Evolutionary conservation across 2,797 vertebrate species (phyloP).

Genomic region (Sebastes paucispinis): DNA sequence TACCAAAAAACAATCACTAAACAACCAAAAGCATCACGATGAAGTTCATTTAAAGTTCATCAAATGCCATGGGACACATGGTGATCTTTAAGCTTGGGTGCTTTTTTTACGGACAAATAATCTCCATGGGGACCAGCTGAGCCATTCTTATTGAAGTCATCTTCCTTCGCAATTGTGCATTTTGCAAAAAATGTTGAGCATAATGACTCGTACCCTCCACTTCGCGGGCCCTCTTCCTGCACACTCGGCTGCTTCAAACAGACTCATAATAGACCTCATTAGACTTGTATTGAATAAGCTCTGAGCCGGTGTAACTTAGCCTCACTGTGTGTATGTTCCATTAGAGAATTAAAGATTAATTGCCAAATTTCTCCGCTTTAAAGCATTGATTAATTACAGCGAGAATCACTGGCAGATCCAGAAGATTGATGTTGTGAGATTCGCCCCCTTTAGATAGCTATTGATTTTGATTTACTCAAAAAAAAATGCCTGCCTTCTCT

Average conservation of each 20-base stretch:
- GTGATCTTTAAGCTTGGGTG: constrained; percentile 66
- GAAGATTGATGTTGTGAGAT: constrained; percentile 82
- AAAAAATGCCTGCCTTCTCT: constrained; percentile 66
- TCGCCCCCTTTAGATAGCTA: constrained; percentile 78
- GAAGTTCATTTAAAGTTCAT: constrained; percentile 58
- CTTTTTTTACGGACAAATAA: constrained; percentile 34
- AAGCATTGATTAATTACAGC: constrained; percentile 82
- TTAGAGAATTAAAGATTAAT: constrained; percentile 82
- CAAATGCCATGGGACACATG: constrained; percentile 53
- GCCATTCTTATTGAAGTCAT: constrained; percentile 54
- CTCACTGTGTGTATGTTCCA: constrained; percentile 62
- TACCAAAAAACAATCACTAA: background rate
- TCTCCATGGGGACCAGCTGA: constrained; percentile 61
- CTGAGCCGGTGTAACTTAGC: constrained; percentile 52
- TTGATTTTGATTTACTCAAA: constrained; percentile 83
- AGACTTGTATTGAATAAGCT: constrained; percentile 71
- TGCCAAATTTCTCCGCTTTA: constrained; percentile 78
- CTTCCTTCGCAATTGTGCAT: constrained; percentile 52
- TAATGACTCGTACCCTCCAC: constrained; percentile 62
- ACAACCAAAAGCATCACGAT: background rate
- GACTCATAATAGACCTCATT: constrained; percentile 77
- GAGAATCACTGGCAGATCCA: constrained; percentile 70
- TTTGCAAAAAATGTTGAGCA: constrained; percentile 61
- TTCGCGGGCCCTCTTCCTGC: constrained; percentile 57
- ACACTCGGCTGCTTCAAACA: constrained; percentile 69